Evolutionary conservation across 2,888 invertebrate species (phyloP).

Genomic region (Nymphalis polychloros): DNA sequence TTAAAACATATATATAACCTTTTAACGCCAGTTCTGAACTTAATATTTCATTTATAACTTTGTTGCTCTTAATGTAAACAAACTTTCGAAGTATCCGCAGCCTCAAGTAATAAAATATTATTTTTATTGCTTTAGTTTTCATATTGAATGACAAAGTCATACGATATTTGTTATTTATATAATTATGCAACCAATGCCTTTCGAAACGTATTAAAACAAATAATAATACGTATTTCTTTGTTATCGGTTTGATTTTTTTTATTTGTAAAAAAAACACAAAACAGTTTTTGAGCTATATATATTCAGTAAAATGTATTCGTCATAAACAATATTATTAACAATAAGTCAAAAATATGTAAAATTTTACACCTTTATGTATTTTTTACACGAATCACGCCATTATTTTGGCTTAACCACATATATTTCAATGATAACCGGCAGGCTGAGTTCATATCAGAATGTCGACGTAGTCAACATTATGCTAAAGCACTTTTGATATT

Average conservation of each 20-base stretch:
- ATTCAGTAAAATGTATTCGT: too few relatives aligned
- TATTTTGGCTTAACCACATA: too few relatives aligned
- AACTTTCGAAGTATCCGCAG: constrained; percentile 29
- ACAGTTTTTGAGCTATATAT: too few relatives aligned
- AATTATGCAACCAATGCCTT: constrained; percentile 10
- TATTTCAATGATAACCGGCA: too few relatives aligned
- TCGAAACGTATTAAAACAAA: neutral
- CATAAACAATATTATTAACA: too few relatives aligned
- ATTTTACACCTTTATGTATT: too few relatives aligned
- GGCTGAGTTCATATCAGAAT: too few relatives aligned
- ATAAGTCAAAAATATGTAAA: too few relatives aligned
- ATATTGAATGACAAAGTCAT: constrained; percentile 33
- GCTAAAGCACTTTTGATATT: too few relatives aligned
- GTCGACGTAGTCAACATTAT: too few relatives aligned
- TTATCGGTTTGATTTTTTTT: neutral
- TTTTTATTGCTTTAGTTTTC: constrained; percentile 36
- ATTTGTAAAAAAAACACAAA: too few relatives aligned
- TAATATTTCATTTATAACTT: constrained; percentile 28
- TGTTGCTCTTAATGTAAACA: constrained; percentile 36
- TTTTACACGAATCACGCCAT: too few relatives aligned
- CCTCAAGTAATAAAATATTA: constrained; percentile 33
- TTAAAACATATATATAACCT: neutral
- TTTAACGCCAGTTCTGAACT: constrained; percentile 12
- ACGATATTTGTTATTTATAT: constrained; percentile 15
- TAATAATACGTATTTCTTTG: neutral